Evolutionary conservation across 1,140 invertebrate genomes (phyloP).

Genomic region (Eufriesea mexicana): DNA sequence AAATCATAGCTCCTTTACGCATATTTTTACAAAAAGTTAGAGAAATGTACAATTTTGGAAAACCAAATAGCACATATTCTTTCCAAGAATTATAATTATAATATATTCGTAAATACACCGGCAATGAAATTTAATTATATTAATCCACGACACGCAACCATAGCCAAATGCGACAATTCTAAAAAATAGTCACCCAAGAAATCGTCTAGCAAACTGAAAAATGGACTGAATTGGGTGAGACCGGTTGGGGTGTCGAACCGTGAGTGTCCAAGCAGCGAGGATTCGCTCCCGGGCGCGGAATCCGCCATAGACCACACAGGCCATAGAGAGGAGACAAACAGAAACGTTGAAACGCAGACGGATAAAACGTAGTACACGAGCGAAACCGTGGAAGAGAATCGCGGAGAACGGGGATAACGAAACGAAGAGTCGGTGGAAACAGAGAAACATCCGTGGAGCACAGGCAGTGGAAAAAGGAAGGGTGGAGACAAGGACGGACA

Average conservation of each 20-base stretch:
- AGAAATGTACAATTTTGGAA: too few species aligned
- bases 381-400: constrained; percentile 30
- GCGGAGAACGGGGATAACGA: constrained; percentile 46
- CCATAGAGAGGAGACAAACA: not conserved
- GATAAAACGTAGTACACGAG: not conserved
- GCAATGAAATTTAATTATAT: too few species aligned
- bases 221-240: too few species aligned
- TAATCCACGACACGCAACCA: too few species aligned
- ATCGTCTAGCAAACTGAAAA: too few species aligned
- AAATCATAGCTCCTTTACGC: too few species aligned
- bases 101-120: too few species aligned
- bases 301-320: not conserved
- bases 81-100: too few species aligned
- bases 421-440: constrained; percentile 42
- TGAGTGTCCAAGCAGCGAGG: not conserved
- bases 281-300: not conserved
- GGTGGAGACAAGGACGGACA: not conserved
- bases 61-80: too few species aligned
- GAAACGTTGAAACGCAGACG: constrained; percentile 15
- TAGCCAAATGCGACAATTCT: too few species aligned
- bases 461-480: constrained; percentile 13
- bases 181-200: too few species aligned
- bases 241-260: not conserved
- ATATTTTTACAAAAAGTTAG: too few species aligned
- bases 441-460: not conserved